Base-by-base conservation (phyloP, 2,797 vertebrate species). In the Hyperoplus lanceolatus region DNA sequence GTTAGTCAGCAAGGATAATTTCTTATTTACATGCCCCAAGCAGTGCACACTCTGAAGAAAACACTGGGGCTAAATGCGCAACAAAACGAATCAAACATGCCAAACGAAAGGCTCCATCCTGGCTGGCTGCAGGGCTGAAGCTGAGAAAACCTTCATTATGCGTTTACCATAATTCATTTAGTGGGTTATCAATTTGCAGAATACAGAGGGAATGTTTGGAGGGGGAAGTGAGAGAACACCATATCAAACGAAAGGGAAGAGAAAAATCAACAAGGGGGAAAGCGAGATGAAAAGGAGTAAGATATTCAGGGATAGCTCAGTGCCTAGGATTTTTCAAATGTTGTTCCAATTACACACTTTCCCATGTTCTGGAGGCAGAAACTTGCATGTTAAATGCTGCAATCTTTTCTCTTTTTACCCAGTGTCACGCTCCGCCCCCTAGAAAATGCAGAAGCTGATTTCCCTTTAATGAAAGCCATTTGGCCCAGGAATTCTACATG, bases 1-100 rank as follows among this genome's bases (percentile, higher is more conserved):
- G 94, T 96, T 96, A 96, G 95, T 95, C 95, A 95, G 95, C 94
- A 95, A 95, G 95, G 95, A 95, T 96, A 95, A 96, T 95, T 95
- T 95, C 93, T 95, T 95, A 95, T 96, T 96, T 95, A 95, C 95
- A 95, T 92, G 94, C 95, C 95, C 90, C 88, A 79, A 96, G 95
- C 95, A 90, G 91, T 88, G 94, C 93, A 85, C 92, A 91, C 94
- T 94, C 93, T 81, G 87, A 93, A 94, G 93, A 91, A 29, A 95
- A 95, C 90, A 91, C 89, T 89, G 88, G 92, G 93, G 91, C 92
- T 94, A 94, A 96, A 95, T 94, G 93, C 87, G 91, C 94, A 95
- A 95, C 94, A 95, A 95, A 96, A 96, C 91, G 89, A 96, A 95
- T 94, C 93, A 94, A 92, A 95, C 93, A 91, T 90, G 94, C 92